Percentiles rank a stretch among this genome's conserved stretches.
Evolutionary conservation across 2,888 invertebrate species (phyloP).

Genomic region (Mesorhabditis belari): DNA sequence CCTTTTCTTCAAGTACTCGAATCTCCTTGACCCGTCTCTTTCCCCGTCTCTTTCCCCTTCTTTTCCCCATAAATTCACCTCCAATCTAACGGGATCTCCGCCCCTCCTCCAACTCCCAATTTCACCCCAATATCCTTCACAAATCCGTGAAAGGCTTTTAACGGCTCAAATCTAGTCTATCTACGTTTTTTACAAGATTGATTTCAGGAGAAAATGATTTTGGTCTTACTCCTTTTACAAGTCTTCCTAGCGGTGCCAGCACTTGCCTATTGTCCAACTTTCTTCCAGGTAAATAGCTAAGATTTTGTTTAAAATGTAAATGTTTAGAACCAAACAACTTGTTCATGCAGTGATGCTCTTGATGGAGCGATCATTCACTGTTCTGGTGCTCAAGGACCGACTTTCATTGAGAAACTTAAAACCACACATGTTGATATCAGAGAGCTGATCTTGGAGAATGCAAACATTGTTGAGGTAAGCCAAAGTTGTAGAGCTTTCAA

Average conservation of each 20-base stretch:
- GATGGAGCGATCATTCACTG: conserved; percentile 53
- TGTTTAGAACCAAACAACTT: conserved; percentile 33
- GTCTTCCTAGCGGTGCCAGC: no score
- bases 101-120: no score
- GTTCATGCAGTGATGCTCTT: conserved; percentile 46
- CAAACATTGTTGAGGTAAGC: conserved; percentile 50
- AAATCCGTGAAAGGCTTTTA: no score
- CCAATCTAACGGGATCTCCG: background rate
- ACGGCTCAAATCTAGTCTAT: no score
- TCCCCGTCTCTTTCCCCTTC: background rate
- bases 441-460: conserved; percentile 49
- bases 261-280: no score
- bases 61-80: background rate
- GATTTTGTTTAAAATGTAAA: no score
- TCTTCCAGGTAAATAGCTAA: no score
- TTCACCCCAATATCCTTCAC: no score
- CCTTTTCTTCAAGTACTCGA: background rate
- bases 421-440: conserved; percentile 40
- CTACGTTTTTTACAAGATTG: background rate
- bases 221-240: background rate
- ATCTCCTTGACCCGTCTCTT: background rate
- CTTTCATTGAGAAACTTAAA: conserved; percentile 49
- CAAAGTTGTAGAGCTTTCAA: background rate
- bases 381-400: conserved; percentile 44
- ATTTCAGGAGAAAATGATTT: background rate